Conservation (phyloP, 2,113 vertebrate species). For the Gasterosteus nipponicus region DNA sequence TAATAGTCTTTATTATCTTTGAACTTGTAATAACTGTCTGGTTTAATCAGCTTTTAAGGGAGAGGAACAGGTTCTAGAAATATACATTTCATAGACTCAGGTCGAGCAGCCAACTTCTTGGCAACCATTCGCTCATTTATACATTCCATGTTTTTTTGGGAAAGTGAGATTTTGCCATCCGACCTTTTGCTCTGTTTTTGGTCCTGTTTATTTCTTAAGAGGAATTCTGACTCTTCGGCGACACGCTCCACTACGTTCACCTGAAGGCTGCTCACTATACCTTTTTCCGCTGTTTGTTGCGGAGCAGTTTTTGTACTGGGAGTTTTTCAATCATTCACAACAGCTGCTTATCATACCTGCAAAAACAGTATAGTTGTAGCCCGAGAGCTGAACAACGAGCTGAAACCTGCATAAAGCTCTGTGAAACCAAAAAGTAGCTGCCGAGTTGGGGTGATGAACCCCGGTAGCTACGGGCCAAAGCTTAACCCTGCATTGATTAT, state of each 20-base stretch:
- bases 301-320: neutral
- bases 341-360: neutral
- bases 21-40: neutral
- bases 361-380: neutral
- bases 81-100: neutral
- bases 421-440: neutral
- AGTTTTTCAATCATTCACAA: neutral
- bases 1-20: neutral
- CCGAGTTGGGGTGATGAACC: neutral
- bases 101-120: neutral
- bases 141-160: neutral
- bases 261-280: neutral
- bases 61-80: neutral
- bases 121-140: neutral
- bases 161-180: neutral
- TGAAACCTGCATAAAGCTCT: neutral
- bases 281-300: neutral
- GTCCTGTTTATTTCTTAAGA: neutral
- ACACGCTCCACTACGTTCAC: neutral
- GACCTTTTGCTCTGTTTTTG: neutral
- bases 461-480: too few species aligned
- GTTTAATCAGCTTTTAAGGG: neutral
- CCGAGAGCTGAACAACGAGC: neutral
- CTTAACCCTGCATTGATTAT: neutral
- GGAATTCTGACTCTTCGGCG: neutral